Conservation (phyloP, 2,797 vertebrate genomes). For the Australoheros facetus region DNA sequence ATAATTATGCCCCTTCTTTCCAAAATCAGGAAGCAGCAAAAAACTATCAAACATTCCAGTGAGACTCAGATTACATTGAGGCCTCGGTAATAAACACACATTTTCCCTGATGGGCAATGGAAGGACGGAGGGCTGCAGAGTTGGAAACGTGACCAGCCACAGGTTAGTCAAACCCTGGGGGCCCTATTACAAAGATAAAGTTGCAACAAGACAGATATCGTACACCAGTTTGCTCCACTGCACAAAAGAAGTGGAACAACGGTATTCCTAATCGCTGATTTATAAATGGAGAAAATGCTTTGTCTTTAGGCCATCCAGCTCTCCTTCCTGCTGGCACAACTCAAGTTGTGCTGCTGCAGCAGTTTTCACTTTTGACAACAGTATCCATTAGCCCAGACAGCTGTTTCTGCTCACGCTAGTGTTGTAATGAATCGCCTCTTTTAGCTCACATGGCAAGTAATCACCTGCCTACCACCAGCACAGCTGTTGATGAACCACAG, state of each 20-base stretch:
- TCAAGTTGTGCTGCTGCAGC: slow-evolving; percentile 36
- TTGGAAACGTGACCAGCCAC: slow-evolving; percentile 69
- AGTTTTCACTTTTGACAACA: slow-evolving; percentile 48
- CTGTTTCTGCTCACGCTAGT: slow-evolving; percentile 39
- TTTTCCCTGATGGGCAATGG: slow-evolving; percentile 52
- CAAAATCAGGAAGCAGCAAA: slow-evolving; percentile 55
- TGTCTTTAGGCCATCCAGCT: not conserved
- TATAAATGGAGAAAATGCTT: slow-evolving; percentile 35
- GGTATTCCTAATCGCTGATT: slow-evolving; percentile 49
- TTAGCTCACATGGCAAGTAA: slow-evolving; percentile 38
- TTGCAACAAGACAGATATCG: slow-evolving; percentile 61
- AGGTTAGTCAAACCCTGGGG: slow-evolving; percentile 64
- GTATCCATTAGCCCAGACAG: slow-evolving; percentile 59
- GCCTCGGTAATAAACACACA: slow-evolving; percentile 54
- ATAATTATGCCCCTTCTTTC: slow-evolving; percentile 61
- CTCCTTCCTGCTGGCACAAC: slow-evolving; percentile 12
- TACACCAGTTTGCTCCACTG: slow-evolving; percentile 49
- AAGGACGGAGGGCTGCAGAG: slow-evolving; percentile 25
- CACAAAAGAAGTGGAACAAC: slow-evolving; percentile 67
- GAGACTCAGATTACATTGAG: slow-evolving; percentile 67
- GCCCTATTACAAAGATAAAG: slow-evolving; percentile 74
- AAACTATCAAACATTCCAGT: slow-evolving; percentile 70
- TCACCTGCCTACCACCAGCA: slow-evolving; percentile 43
- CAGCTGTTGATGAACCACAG: slow-evolving; percentile 46
- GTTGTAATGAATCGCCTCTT: slow-evolving; percentile 57